These are phyloP conservation scores for Branchellion lobata DNA, from an alignment of 2,888 invertebrate species.

Conservation along the genomic window DNA sequence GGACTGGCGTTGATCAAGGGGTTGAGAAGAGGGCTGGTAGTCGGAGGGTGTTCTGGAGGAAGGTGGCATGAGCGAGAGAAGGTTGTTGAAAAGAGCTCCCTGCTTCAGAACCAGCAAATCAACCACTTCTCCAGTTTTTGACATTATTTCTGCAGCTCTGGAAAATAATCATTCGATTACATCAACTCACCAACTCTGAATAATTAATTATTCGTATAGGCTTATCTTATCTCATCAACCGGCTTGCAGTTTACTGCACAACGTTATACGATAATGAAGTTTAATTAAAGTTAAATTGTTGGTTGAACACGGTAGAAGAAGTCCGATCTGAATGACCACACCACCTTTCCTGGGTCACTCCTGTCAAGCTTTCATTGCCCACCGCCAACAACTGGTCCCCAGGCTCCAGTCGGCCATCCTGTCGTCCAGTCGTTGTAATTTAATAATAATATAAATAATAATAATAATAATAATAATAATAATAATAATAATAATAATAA, in stretches of 20 bases:
- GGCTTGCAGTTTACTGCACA: too few relatives aligned
- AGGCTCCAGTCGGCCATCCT: slow-evolving; percentile 70
- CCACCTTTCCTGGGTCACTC: slow-evolving; percentile 73
- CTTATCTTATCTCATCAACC: too few relatives aligned
- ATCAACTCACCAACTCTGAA: too few relatives aligned
- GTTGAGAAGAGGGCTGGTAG: background rate
- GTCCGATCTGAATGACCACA: too few relatives aligned
- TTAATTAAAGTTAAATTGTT: too few relatives aligned
- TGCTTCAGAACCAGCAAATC: slow-evolving; percentile 94
- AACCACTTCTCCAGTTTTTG: slow-evolving; percentile 88
- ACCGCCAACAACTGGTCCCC: slow-evolving; percentile 96
- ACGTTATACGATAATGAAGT: too few relatives aligned
- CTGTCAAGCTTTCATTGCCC: slow-evolving; percentile 90
- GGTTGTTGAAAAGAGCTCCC: slow-evolving; percentile 92
- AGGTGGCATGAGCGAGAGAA: slow-evolving; percentile 73
- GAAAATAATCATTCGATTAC: slow-evolving; percentile 46
- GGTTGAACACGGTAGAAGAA: too few relatives aligned
- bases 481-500: too few relatives aligned
- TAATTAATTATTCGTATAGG: too few relatives aligned
- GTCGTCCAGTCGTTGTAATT: background rate
- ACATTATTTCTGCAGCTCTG: slow-evolving; percentile 92
- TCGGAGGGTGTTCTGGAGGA: background rate
- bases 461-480: background rate
- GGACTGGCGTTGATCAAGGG: background rate
- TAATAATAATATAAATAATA: background rate